These are phyloP conservation scores for Coccyzus lansbergi DNA, from an alignment of 2,797 vertebrate species.

Conservation along the genomic window DNA sequence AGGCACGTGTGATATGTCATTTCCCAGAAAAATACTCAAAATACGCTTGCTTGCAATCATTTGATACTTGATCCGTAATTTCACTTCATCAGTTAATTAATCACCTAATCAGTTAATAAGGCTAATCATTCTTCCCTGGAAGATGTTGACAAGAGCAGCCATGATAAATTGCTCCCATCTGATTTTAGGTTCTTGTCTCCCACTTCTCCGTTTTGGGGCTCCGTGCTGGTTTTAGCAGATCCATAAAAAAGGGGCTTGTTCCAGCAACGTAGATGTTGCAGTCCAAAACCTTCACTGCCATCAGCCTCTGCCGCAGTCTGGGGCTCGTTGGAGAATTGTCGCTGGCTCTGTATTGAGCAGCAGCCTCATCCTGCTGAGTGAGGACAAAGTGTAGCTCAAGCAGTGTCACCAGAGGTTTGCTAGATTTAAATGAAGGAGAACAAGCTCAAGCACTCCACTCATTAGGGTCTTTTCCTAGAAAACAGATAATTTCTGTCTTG, in stretches of 20 bases:
- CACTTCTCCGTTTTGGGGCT: background rate
- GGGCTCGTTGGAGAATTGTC: background rate
- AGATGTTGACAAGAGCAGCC: slow-evolving; percentile 29
- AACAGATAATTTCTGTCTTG: background rate
- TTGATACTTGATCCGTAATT: slow-evolving; percentile 50
- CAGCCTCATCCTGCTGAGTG: background rate
- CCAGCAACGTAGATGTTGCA: background rate
- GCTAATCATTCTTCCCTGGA: slow-evolving; percentile 46
- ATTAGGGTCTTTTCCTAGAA: background rate
- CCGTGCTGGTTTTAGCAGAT: background rate
- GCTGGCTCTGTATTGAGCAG: rapidly evolving
- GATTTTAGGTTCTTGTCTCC: background rate
- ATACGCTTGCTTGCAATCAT: slow-evolving; percentile 53
- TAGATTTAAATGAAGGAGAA: background rate
- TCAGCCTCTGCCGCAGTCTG: background rate
- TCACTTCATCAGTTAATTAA: slow-evolving; percentile 68
- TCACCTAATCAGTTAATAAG: slow-evolving; percentile 63
- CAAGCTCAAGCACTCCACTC: background rate
- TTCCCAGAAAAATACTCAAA: slow-evolving; percentile 35
- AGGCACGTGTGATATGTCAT: rapidly evolving
- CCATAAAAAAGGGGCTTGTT: background rate
- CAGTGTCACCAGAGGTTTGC: background rate
- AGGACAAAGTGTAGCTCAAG: background rate
- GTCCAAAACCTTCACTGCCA: background rate
- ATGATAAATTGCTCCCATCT: slow-evolving; percentile 48